Percentiles rank a stretch among this genome's conserved stretches.
These are phyloP conservation scores for Schizotus pectinicornis DNA, from an alignment of 2,888 invertebrate species.

Conservation along the genomic window DNA sequence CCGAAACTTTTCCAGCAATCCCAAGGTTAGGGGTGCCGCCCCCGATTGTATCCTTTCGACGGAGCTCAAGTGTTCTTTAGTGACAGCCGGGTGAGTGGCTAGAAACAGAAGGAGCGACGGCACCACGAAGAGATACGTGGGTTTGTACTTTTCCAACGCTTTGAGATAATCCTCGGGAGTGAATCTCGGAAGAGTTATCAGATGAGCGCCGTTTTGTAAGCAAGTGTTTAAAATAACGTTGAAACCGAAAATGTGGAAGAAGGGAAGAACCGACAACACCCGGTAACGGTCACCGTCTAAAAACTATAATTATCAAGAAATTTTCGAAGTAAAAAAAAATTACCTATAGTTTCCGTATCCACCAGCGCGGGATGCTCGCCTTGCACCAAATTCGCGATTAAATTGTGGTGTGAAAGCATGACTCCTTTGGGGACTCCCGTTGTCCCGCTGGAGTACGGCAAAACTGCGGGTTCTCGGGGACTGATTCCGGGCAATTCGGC, in stretches of 20 bases:
- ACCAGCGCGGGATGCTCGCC: constrained; percentile 48
- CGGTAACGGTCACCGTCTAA: constrained; percentile 62
- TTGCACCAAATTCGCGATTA: constrained; percentile 60
- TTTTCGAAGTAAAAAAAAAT: constrained; percentile 5
- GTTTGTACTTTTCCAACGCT: constrained; percentile 66
- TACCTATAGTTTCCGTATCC: constrained; percentile 42
- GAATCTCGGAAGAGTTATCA: constrained; percentile 74
- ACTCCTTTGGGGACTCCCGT: constrained; percentile 85
- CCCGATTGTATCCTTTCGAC: constrained; percentile 72
- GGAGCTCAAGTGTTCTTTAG: constrained; percentile 68
- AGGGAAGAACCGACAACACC: constrained; percentile 72
- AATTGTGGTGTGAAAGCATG: constrained; percentile 73
- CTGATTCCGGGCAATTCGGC: constrained; percentile 59
- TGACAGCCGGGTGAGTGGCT: constrained; percentile 73
- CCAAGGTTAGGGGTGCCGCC: constrained; percentile 75
- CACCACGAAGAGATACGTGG: constrained; percentile 72
- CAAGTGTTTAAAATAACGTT: constrained; percentile 70
- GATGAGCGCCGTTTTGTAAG: constrained; percentile 65
- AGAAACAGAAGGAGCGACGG: constrained; percentile 80
- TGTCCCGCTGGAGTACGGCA: constrained; percentile 76
- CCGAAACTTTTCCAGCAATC: constrained; percentile 67
- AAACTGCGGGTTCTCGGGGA: constrained; percentile 62
- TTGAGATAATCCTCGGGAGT: constrained; percentile 75
- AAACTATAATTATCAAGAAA: not conserved
- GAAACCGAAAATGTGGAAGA: constrained; percentile 82